These are phyloP conservation scores for Canis aureus DNA, from an alignment of 2,113 vertebrate genomes.

Conservation along the genomic window DNA sequence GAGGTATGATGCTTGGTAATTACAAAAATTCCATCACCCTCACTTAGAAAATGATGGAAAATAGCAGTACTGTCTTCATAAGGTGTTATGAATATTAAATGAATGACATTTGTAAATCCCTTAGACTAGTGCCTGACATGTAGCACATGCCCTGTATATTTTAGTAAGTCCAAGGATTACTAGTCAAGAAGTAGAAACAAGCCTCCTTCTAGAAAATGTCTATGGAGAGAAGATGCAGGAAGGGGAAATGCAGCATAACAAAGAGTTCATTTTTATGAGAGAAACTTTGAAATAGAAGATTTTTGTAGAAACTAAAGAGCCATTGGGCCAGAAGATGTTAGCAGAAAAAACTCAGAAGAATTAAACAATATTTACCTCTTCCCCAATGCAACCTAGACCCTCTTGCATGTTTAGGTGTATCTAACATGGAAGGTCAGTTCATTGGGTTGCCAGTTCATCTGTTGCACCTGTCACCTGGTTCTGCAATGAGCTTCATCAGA, in stretches of 20 bases:
- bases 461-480: fast-evolving
- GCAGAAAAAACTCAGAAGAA: background rate
- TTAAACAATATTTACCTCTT: background rate
- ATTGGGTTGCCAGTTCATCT: background rate
- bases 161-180: background rate
- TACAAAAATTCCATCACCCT: background rate
- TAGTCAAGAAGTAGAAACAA: background rate
- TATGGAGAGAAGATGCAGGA: background rate
- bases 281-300: background rate
- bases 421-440: too few species aligned
- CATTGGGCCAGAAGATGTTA: background rate
- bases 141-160: background rate
- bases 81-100: background rate
- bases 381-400: fast-evolving
- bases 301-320: background rate
- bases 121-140: background rate
- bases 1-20: background rate
- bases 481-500: fast-evolving
- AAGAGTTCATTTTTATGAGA: background rate
- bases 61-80: background rate
- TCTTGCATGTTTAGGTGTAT: fast-evolving
- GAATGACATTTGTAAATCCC: background rate
- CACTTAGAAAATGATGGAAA: background rate
- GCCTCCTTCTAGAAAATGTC: background rate
- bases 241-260: background rate